A percentile compares a stretch with the other conserved stretches of the same genome.
These are phyloP conservation scores for Camptogramma bilineatum DNA, from an alignment of 2,888 invertebrate genomes.

Conservation along the genomic window DNA sequence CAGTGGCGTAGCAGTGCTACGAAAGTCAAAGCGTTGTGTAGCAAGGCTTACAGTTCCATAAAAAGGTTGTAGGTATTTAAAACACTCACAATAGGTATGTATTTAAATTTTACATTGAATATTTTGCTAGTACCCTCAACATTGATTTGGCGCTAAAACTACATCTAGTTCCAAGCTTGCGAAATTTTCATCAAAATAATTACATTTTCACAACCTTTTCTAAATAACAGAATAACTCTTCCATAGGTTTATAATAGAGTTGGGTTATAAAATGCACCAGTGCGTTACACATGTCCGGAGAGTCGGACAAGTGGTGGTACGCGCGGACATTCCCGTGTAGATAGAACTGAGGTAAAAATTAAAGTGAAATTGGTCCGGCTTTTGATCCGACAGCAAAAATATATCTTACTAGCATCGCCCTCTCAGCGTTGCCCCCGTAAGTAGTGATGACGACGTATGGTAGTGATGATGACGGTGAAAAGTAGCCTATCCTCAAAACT, in stretches of 20 bases:
- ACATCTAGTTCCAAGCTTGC: background rate
- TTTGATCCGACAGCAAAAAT: background rate
- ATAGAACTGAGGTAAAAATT: constrained; percentile 8
- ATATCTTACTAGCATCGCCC: background rate
- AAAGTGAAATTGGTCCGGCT: background rate
- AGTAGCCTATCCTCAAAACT: too few relatives aligned
- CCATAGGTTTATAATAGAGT: constrained; percentile 16
- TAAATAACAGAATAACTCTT: constrained; percentile 10
- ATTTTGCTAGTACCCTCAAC: background rate
- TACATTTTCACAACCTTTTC: background rate
- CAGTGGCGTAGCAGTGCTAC: too few relatives aligned
- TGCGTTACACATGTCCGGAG: constrained; percentile 31
- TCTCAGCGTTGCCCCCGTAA: too few relatives aligned
- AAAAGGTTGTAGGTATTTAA: too few relatives aligned
- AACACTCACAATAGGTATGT: too few relatives aligned
- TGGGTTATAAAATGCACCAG: constrained; percentile 30
- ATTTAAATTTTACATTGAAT: too few relatives aligned
- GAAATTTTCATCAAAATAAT: background rate
- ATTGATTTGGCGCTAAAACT: too few relatives aligned
- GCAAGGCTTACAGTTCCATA: too few relatives aligned
- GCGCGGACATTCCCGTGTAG: constrained; percentile 52
- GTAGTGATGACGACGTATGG: too few relatives aligned
- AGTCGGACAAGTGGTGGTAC: constrained; percentile 33
- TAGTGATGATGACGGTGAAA: too few relatives aligned
- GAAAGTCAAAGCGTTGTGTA: too few relatives aligned